Evolutionary conservation across 1,140 invertebrate species (phyloP).

Genomic region (Acromyrmex charruanus): DNA sequence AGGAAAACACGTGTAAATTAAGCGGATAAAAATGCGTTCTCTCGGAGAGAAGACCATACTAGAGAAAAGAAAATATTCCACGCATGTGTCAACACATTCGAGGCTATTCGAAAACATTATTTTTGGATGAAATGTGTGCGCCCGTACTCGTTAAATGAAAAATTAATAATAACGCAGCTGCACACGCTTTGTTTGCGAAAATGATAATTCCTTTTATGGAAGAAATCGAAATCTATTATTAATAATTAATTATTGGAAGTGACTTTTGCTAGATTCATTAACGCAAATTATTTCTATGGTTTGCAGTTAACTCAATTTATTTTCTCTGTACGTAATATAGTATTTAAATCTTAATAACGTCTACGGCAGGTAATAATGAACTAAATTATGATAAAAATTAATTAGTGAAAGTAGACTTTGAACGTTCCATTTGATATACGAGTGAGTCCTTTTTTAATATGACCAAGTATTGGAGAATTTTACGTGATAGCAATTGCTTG

Average conservation of each 20-base stretch:
- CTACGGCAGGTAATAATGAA: not conserved
- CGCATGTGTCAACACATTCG: not conserved
- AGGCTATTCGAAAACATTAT: not conserved
- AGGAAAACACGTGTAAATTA: constrained; percentile 16
- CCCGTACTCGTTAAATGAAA: not conserved
- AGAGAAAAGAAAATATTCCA: constrained; percentile 10
- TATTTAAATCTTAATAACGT: not conserved
- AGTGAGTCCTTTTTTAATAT: not conserved
- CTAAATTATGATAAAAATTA: not conserved
- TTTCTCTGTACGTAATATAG: not conserved
- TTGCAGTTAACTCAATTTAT: not conserved
- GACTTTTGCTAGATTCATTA: not conserved
- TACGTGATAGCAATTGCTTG: not conserved
- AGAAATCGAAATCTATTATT: not conserved
- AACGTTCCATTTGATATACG: not conserved
- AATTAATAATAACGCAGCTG: constrained; percentile 18
- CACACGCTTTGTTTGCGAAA: not conserved
- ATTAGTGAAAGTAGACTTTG: not conserved
- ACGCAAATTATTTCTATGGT: not conserved
- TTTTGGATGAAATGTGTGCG: not conserved
- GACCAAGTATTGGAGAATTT: constrained; percentile 20
- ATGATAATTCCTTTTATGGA: not conserved
- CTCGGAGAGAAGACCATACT: not conserved
- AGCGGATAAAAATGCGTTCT: constrained; percentile 14
- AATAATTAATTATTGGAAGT: not conserved